Conservation (phyloP, 2,888 invertebrate genomes). For the Ectemnius continuus region DNA sequence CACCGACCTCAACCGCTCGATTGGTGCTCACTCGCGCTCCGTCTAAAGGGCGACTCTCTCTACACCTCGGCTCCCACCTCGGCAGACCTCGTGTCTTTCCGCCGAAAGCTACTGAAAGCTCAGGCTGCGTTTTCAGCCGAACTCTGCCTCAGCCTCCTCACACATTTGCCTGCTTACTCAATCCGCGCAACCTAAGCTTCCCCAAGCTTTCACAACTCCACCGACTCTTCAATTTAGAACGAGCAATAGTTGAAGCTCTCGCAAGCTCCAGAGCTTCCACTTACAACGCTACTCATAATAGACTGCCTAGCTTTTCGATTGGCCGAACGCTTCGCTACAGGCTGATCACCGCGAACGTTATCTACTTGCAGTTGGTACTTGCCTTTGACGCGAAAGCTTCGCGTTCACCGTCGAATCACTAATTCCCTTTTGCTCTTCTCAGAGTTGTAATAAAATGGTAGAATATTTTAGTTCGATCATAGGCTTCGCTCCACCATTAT, state of each 20-base stretch:
- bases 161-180: background rate
- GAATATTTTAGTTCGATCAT: too few relatives aligned
- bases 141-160: background rate
- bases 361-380: conserved; percentile 37
- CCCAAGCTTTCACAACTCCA: background rate
- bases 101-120: conserved; percentile 51
- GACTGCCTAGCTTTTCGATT: conserved; percentile 31
- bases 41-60: conserved; percentile 57
- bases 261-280: background rate
- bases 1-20: conserved; percentile 61
- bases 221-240: background rate
- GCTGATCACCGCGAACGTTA: conserved; percentile 18
- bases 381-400: conserved; percentile 18
- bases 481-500: too few relatives aligned
- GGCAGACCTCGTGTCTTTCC: conserved; percentile 50
- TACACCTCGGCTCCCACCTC: conserved; percentile 47
- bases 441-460: too few relatives aligned
- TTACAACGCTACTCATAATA: conserved; percentile 19
- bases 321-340: conserved; percentile 41
- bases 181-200: background rate
- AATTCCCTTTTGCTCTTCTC: too few relatives aligned
- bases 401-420: background rate
- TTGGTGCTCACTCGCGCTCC: conserved; percentile 60
- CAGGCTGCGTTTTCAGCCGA: conserved; percentile 47
- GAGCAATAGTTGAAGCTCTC: background rate